phyloP scores from a whole-genome alignment of 1,140 invertebrate species.

The Xylocopa sonorina region DNA sequence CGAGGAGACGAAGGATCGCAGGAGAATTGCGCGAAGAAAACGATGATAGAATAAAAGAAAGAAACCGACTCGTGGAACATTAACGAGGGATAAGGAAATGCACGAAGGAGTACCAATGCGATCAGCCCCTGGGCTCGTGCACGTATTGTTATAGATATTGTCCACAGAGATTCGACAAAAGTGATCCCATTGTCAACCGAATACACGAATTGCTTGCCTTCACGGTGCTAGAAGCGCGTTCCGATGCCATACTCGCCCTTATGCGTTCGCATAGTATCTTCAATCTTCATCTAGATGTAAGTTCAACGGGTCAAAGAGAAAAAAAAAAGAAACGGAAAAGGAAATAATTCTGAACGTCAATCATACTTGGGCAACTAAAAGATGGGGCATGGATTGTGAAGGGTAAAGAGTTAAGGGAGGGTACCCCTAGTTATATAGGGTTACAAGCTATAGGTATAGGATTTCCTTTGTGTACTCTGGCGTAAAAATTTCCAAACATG shows the following conservation, averaged over 20 bases:
- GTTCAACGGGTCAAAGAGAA: not conserved
- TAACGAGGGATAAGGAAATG: not conserved
- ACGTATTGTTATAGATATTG: not conserved
- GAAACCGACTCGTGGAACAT: constrained; percentile 23
- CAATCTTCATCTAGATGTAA: not conserved
- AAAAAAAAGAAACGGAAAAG: not conserved
- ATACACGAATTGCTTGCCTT: constrained; percentile 30
- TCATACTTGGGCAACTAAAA: no score
- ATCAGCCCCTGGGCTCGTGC: not conserved
- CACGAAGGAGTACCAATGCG: not conserved
- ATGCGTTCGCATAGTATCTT: not conserved
- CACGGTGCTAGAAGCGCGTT: constrained; percentile 43
- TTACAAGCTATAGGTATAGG: no score
- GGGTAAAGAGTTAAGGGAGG: no score
- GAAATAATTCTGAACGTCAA: no score
- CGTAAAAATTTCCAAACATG: no score
- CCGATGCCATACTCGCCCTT: constrained; percentile 21
- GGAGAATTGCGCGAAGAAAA: not conserved
- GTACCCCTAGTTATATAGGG: no score
- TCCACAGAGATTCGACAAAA: not conserved
- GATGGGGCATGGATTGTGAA: no score
- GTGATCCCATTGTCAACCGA: constrained; percentile 12
- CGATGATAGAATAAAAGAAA: not conserved
- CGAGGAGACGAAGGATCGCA: not conserved
- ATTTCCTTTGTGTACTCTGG: no score